phyloP scores from a whole-genome alignment of 2,797 vertebrate species.

The Sciaenops ocellatus region DNA sequence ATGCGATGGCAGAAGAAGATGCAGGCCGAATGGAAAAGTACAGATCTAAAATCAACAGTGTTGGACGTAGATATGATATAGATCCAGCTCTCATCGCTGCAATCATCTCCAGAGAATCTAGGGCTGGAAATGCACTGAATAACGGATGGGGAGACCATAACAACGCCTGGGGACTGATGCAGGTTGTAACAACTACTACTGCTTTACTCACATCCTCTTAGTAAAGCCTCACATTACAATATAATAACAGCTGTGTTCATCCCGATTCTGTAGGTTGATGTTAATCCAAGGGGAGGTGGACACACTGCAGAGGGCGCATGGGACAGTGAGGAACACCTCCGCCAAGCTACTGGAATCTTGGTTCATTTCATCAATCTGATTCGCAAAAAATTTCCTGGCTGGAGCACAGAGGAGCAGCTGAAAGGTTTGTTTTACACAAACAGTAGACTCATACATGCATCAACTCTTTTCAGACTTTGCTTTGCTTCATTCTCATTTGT shows the following conservation, averaged over 20 bases:
- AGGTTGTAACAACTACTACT: constrained; percentile 49
- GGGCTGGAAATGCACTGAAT: constrained; percentile 45
- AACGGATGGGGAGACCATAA: constrained; percentile 55
- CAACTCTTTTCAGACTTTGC: background rate
- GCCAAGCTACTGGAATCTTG: constrained; percentile 57
- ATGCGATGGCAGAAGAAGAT: constrained; percentile 44
- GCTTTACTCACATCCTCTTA: background rate
- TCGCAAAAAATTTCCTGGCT: accelerated
- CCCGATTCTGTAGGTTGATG: constrained; percentile 53
- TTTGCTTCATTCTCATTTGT: background rate
- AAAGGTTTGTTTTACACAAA: constrained; percentile 66
- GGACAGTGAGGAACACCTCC: constrained; percentile 66
- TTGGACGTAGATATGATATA: background rate
- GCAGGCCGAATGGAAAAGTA: constrained; percentile 44
- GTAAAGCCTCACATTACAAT: background rate
- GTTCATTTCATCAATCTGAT: constrained; percentile 20
- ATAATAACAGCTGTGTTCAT: background rate
- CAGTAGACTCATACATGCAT: background rate
- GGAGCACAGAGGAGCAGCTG: constrained; percentile 42
- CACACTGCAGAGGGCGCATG: background rate
- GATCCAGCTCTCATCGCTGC: constrained; percentile 70
- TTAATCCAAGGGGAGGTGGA: constrained; percentile 19
- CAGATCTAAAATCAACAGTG: constrained; percentile 13
- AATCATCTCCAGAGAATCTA: constrained; percentile 77
- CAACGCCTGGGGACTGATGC: constrained; percentile 69